phyloP scores from a whole-genome alignment of 92 coral and sea anemone species.

The Paramuricea clavata region DNA sequence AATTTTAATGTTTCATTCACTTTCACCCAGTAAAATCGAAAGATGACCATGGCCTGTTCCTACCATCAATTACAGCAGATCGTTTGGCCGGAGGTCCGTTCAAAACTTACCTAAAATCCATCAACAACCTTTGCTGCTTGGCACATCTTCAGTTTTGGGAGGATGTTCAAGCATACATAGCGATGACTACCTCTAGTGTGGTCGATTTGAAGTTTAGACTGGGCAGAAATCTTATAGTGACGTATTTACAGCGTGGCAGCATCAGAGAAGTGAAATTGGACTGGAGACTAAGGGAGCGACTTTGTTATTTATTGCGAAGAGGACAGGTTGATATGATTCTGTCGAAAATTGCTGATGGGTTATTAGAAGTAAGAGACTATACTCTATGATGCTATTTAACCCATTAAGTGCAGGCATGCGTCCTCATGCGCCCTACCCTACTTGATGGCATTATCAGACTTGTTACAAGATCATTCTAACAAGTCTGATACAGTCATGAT shows the following conservation, averaged over 20 bases:
- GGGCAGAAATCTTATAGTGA: constrained; percentile 79
- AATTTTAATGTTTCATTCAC: too few relatives aligned
- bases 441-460: too few relatives aligned
- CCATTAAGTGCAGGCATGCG: too few relatives aligned
- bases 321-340: constrained; percentile 34
- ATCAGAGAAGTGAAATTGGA: constrained; percentile 71
- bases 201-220: constrained; percentile 74
- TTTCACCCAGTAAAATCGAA: constrained; percentile 25
- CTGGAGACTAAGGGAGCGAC: constrained; percentile 31
- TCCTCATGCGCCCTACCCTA: too few relatives aligned
- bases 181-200: constrained; percentile 66
- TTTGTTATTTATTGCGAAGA: constrained; percentile 41
- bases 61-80: constrained; percentile 63
- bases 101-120: constrained; percentile 63
- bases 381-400: not conserved
- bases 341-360: constrained; percentile 8
- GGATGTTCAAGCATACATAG: constrained; percentile 84
- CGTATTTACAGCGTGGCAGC: constrained; percentile 80
- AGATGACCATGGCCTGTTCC: constrained; percentile 9
- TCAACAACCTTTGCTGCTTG: constrained; percentile 62
- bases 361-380: constrained; percentile 30
- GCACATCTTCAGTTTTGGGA: constrained; percentile 90
- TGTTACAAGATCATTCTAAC: too few relatives aligned
- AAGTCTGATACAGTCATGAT: too few relatives aligned
- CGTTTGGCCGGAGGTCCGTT: constrained; percentile 93